Evolutionary conservation across 2,888 invertebrate genomes (phyloP).

Genomic region (Tolmerus cingulatus): DNA sequence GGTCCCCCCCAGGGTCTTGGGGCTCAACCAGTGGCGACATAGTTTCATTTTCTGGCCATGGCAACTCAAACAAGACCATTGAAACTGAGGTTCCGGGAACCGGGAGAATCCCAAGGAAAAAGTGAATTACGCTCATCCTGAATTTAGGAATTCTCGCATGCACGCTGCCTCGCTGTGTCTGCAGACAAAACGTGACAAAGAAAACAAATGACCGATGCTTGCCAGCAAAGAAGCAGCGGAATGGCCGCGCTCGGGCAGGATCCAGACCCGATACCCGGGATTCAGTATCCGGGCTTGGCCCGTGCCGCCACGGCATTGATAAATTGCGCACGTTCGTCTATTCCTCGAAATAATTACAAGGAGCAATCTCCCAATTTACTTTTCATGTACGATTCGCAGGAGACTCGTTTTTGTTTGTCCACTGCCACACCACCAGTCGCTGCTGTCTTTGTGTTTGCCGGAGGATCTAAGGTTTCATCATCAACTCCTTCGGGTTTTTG

Average conservation of each 20-base stretch:
- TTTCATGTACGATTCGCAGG: conserved; percentile 22
- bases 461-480: background rate
- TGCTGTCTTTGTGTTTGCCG: background rate
- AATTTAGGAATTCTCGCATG: conserved; percentile 2
- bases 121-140: background rate
- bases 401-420: background rate
- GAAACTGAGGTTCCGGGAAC: background rate
- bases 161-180: background rate
- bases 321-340: conserved; percentile 33
- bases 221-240: background rate
- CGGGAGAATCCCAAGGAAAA: background rate
- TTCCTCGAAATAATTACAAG: conserved; percentile 30
- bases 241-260: background rate
- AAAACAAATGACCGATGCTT: conserved; percentile 20
- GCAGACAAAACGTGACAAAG: conserved; percentile 30
- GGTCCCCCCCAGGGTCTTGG: background rate
- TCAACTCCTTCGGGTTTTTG: background rate
- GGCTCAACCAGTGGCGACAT: background rate
- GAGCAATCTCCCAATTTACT: conserved; percentile 31
- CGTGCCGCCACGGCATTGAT: background rate
- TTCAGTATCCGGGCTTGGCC: background rate
- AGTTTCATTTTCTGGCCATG: background rate
- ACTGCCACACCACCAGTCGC: background rate
- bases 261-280: background rate
- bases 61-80: background rate